Evolutionary conservation across 1,140 invertebrate genomes (phyloP), one percentile per base, ranked within the genome.

Genomic region (Conus ventricosus): DNA sequence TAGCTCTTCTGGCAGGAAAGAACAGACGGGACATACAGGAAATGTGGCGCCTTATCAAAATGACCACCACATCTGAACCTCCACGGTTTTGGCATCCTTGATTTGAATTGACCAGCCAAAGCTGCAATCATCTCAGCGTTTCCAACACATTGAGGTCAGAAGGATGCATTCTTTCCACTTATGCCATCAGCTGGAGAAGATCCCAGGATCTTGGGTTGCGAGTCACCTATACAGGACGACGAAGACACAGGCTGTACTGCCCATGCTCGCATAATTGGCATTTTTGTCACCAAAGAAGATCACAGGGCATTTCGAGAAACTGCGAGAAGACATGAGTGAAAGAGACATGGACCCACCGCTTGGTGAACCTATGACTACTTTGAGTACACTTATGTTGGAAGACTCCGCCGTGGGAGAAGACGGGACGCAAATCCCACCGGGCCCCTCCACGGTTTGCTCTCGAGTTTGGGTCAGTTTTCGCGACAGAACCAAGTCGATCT

Each of bases 171-270:
- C 13, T 13, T 57, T 57, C 55, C 55, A 57, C 55, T 57, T 57
- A 57, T 57, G 55, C 55, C 55, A 57, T 13, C 6, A 57, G 6
- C 55, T 57, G 55, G 55, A 57, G 55, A 57, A 57, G 13, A 13
- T 7, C 13, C 7, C 67, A 75, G 67, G 67, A 75, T 75, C 67
- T 75, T 75, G 67, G 67, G 67, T 75, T 75, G 20, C 67, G 67
- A 75, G 7, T 51, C 78, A 81, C 78, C 78, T 81, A 81, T 81
- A 81, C 78, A n/a, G 13, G 78, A 81, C 78, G 78, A 81, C 78
- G 78, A 81, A 81, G 78, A 81, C 78, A 81, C 78, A 11, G 78
- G 27, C 78, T 81, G 78, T 81, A 81, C 78, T 81, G 78, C 78
- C 78, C 78, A 81, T 81, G 78, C 55, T 57, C 55, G 55, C 55